Conservation (phyloP, 2,797 vertebrate species). For the Pithecia hirsuta region DNA sequence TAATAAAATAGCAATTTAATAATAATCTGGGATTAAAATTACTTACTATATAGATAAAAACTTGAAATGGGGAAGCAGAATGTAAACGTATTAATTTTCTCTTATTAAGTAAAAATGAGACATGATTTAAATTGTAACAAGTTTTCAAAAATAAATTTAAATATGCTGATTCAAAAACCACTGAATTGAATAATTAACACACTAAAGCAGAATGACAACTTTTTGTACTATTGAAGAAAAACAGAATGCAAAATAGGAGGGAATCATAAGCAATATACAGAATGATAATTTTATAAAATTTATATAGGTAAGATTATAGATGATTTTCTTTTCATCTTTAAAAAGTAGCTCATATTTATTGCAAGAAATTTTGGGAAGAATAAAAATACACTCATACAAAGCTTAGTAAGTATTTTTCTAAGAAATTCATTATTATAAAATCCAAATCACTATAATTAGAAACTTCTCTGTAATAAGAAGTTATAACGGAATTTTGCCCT, state of each 20-base stretch:
- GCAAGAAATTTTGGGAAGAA: neutral
- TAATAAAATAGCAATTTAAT: neutral
- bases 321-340: neutral
- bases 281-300: neutral
- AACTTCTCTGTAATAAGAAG: neutral
- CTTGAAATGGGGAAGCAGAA: neutral
- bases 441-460: neutral
- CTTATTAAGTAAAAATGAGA: constrained; percentile 22
- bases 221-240: neutral
- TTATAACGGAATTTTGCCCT: neutral
- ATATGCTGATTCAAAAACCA: neutral
- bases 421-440: neutral
- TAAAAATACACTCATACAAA: neutral
- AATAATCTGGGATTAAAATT: neutral
- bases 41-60: neutral
- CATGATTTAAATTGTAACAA: neutral
- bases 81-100: neutral
- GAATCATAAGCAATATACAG: neutral
- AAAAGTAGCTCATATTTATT: neutral
- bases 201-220: neutral
- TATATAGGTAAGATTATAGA: neutral
- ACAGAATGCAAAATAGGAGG: neutral
- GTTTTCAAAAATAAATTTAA: constrained; percentile 8
- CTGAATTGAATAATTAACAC: neutral
- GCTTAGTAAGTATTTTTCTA: neutral